phyloP scores from a whole-genome alignment of 2,797 vertebrate species.

The Lepidocolaptes lacrymiger region DNA sequence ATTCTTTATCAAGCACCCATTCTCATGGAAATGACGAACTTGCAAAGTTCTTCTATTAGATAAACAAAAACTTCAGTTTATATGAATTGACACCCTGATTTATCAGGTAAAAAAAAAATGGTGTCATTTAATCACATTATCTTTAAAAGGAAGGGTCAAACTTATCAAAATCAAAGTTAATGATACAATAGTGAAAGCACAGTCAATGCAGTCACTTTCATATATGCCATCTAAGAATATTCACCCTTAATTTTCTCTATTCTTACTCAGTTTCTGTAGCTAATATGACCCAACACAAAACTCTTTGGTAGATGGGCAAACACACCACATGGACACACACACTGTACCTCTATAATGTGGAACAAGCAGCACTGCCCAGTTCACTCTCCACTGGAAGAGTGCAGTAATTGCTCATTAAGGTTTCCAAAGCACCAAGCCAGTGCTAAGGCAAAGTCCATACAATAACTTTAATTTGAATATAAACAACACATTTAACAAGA shows the following conservation, averaged over 20 bases:
- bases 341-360: background rate
- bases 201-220: background rate
- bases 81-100: background rate
- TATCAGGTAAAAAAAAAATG: background rate
- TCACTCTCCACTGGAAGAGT: conserved; percentile 5
- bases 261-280: background rate
- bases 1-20: background rate
- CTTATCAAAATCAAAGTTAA: background rate
- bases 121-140: background rate
- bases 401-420: conserved; percentile 5
- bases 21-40: background rate
- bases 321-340: accelerated
- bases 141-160: background rate
- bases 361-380: background rate
- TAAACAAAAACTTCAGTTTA: background rate
- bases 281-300: background rate
- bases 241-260: background rate
- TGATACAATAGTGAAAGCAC: background rate
- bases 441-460: background rate
- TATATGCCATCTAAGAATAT: background rate
- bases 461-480: background rate
- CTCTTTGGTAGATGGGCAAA: background rate
- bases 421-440: background rate
- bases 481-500: background rate
- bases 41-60: background rate